These are phyloP conservation scores for Beaufortia kweichowensis DNA, from an alignment of 2,113 vertebrate species.

Conservation along the genomic window DNA sequence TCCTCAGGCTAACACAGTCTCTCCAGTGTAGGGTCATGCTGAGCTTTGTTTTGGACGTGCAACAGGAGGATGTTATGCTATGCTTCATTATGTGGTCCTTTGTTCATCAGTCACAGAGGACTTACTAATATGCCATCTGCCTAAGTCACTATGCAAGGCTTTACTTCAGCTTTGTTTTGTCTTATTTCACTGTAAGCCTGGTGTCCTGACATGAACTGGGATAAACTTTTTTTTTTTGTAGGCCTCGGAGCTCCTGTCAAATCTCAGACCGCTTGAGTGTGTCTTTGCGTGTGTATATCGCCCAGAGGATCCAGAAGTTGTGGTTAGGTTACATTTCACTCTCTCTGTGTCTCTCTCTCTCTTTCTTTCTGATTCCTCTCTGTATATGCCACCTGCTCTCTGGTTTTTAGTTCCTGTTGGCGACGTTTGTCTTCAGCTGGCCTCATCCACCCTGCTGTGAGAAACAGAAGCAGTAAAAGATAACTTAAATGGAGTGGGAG, in stretches of 20 bases:
- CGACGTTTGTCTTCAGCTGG: conserved; percentile 48
- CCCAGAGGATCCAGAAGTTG: conserved; percentile 18
- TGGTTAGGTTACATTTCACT: conserved; percentile 8
- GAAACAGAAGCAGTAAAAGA: conserved; percentile 26
- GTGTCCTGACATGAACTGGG: neutral
- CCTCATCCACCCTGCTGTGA: conserved; percentile 34
- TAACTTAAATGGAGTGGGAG: conserved; percentile 30
- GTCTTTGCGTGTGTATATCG: conserved; percentile 1
- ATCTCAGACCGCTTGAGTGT: conserved; percentile 38
- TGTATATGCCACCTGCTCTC: conserved; percentile 63
- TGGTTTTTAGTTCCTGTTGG: conserved; percentile 46
- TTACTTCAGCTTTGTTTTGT: conserved; percentile 15
- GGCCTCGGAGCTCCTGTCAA: conserved; percentile 35
- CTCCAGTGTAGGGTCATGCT: conserved; percentile 17
- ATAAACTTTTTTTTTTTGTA: conserved; percentile 10
- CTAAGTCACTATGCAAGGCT: conserved; percentile 18
- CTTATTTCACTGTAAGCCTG: neutral
- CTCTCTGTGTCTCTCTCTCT: conserved; percentile 12
- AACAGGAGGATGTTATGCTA: conserved; percentile 31
- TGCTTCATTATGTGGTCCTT: conserved; percentile 39
- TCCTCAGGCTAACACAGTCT: conserved; percentile 29
- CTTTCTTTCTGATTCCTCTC: conserved; percentile 45
- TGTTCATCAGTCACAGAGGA: conserved; percentile 39
- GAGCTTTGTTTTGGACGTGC: conserved; percentile 29
- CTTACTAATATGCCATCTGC: conserved; percentile 21